phyloP scores from a whole-genome alignment of 2,797 vertebrate genomes.

The Rhinatrema bivittatum region DNA sequence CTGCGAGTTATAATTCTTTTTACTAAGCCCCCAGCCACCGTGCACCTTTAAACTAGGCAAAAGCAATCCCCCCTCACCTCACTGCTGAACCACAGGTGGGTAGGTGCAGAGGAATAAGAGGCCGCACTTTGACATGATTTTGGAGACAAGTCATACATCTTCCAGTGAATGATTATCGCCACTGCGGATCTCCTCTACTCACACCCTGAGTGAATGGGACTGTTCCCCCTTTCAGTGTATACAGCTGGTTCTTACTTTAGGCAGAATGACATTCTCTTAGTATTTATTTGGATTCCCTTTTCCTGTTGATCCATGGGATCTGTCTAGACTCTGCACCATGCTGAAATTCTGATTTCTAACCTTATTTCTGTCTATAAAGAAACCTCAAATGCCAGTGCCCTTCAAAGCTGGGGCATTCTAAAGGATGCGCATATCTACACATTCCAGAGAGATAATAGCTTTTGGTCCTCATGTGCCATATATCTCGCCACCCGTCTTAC shows the following conservation, averaged over 20 bases:
- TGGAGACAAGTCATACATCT: slow-evolving; percentile 16
- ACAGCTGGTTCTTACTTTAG: slow-evolving; percentile 5
- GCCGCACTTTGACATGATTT: slow-evolving; percentile 12
- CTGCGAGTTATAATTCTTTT: too few species aligned
- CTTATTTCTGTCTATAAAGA: background rate
- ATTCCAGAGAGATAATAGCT: background rate
- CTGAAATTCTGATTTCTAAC: slow-evolving; percentile 5
- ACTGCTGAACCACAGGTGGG: too few species aligned
- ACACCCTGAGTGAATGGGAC: slow-evolving; percentile 3
- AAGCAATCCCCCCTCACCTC: too few species aligned
- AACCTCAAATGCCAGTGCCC: background rate
- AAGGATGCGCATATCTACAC: background rate
- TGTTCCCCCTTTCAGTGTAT: slow-evolving; percentile 2
- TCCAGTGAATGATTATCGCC: background rate
- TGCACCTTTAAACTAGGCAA: too few species aligned
- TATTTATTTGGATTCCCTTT: slow-evolving; percentile 16
- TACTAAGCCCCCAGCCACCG: too few species aligned
- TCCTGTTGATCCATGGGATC: slow-evolving; percentile 3
- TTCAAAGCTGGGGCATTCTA: background rate
- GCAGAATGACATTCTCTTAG: slow-evolving; percentile 20
- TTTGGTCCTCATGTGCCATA: background rate
- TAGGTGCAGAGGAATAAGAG: slow-evolving; percentile 26
- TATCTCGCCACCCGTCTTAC: background rate
- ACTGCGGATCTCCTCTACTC: slow-evolving; percentile 6
- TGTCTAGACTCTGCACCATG: slow-evolving; percentile 3